Base-by-base conservation (phyloP, 2,888 invertebrate genomes). In the Leptinotarsa rubiginosa region DNA sequence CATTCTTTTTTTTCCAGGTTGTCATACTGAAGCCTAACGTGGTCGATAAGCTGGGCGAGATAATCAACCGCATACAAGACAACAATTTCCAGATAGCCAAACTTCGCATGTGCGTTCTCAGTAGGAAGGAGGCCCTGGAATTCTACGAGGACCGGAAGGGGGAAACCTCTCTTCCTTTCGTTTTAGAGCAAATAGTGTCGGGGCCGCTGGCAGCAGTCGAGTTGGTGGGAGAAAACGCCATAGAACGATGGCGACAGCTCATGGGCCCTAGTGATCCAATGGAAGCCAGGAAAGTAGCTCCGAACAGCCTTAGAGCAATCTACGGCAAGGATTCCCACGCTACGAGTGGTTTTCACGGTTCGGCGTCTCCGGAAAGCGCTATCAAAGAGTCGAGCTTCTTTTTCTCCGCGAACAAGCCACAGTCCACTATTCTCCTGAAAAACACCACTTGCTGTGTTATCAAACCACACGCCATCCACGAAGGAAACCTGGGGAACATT, bases 401-500 rank as follows among this genome's bases (percentile, higher is more conserved):
- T 83, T 93, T 94, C 81, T 90, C 91, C 0, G 81, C 80, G 52
- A 71, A 70, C 10, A 70, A 75, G 12, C 86, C 87, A 0, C 79
- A 81, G 66, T 78, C 91, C 25, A 91, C 92, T 0, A 91, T 92
- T 0, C 88, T 89, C 2, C 86, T 93, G 5, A 89, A 91, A 49
- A 93, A 94, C 83, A 93, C 93, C 78, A 95, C 95, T 0, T 91
- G 95, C 72, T 95, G 95, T 83, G 89, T 98, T 70, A 93, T 98
- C 65, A 97, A 97, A 87, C 98, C 98, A 0, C 97, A 97, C 87
- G 94, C 95, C 15, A 89, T 98, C 5, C 90, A 93, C 78, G 93
- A 94, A 84, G 94, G 94, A 84, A 89, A 92, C 79, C 85, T 91
- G 64, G 97, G 96, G 0, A 88, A 90, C 70, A 94, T 96, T 2